Evolutionary conservation across 2,797 vertebrate genomes (phyloP).

Genomic region (Sarcophilus harrisii): DNA sequence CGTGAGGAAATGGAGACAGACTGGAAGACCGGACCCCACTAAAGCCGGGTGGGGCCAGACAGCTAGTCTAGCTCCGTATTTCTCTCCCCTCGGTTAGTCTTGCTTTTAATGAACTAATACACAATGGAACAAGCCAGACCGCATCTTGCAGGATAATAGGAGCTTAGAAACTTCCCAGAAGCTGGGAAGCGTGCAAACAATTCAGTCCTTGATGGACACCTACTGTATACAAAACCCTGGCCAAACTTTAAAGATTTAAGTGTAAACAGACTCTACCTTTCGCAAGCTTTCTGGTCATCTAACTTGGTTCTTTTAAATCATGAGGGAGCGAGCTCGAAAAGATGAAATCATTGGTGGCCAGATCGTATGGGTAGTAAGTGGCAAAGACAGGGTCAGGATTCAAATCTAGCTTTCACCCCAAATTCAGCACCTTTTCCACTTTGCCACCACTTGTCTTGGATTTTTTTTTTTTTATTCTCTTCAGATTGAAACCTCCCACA

Average conservation of each 20-base stretch:
- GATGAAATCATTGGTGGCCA: conserved; percentile 32
- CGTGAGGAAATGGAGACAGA: conserved; percentile 28
- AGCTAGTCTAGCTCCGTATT: neutral
- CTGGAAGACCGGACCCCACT: neutral
- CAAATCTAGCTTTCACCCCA: neutral
- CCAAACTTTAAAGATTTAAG: neutral
- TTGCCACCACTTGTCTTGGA: neutral
- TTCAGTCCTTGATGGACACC: neutral
- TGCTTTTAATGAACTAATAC: neutral
- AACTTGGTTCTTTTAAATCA: conserved; percentile 9
- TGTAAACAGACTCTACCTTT: neutral
- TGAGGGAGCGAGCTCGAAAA: conserved; percentile 11
- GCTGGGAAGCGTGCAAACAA: neutral
- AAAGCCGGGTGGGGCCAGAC: neutral
- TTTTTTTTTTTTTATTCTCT: neutral
- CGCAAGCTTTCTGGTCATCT: neutral
- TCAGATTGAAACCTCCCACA: neutral
- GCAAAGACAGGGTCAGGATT: conserved; percentile 1
- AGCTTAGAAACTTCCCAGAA: neutral
- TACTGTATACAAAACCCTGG: neutral
- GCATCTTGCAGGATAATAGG: neutral
- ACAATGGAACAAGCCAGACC: neutral
- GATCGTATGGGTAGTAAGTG: conserved; percentile 10
- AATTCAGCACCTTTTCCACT: neutral
- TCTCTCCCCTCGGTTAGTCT: neutral